phyloP scores from a whole-genome alignment of 1,140 invertebrate genomes.

The Drosophila ananassae region DNA sequence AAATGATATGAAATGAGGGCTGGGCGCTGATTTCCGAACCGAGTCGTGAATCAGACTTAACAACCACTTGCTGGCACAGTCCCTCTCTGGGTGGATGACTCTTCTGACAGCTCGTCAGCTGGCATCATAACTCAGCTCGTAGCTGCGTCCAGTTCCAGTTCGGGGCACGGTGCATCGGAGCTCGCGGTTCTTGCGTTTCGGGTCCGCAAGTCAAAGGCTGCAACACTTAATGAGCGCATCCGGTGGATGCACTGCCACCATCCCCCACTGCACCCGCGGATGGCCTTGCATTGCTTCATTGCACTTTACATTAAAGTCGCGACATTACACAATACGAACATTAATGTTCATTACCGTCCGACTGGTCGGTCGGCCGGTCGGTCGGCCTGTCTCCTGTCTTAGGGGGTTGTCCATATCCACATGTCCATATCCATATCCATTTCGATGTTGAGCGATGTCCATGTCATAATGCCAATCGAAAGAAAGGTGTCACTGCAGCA shows the following conservation, averaged over 20 bases:
- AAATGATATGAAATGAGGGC: constrained; percentile 42
- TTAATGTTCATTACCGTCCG: constrained; percentile 70
- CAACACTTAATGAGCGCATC: constrained; percentile 76
- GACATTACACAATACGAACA: constrained; percentile 75
- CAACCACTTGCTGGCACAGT: constrained; percentile 48
- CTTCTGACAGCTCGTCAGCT: constrained; percentile 76
- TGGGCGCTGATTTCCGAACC: constrained; percentile 40
- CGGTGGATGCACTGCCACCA: constrained; percentile 43
- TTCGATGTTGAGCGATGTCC: constrained; percentile 19
- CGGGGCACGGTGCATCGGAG: neutral
- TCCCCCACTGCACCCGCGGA: neutral
- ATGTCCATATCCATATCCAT: constrained; percentile 28
- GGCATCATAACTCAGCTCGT: constrained; percentile 71
- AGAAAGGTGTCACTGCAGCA: constrained; percentile 59
- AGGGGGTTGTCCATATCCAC: constrained; percentile 40
- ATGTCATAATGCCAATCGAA: constrained; percentile 27
- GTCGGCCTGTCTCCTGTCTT: constrained; percentile 35
- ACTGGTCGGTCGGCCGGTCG: neutral
- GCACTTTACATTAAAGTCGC: constrained; percentile 81
- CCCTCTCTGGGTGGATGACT: constrained; percentile 18
- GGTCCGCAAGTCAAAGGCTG: constrained; percentile 63
- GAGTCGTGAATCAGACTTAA: constrained; percentile 66
- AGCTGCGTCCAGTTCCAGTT: constrained; percentile 21
- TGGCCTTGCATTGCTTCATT: constrained; percentile 76
- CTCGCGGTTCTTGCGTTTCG: constrained; percentile 28